phyloP scores from a whole-genome alignment of 2,113 vertebrate genomes.

The Leuciscus idus region DNA sequence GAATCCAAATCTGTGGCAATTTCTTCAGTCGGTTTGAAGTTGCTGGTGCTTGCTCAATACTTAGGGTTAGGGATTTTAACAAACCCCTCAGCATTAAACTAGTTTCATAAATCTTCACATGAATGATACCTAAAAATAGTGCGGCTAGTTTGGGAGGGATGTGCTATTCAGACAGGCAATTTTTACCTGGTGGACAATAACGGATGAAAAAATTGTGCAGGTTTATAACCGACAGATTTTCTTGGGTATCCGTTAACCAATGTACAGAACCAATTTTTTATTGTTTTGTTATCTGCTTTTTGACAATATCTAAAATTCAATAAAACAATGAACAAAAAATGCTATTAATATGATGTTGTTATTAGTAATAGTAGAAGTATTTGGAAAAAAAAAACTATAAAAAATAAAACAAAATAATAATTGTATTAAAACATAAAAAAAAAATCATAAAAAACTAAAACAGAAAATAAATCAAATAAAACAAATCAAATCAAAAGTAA shows the following conservation, averaged over 20 bases:
- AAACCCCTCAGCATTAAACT: neutral
- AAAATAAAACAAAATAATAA: too few species aligned
- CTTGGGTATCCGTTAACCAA: neutral
- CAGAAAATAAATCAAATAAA: too few species aligned
- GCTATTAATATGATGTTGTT: neutral
- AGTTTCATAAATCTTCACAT: neutral
- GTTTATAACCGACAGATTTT: neutral
- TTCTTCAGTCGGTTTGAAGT: neutral
- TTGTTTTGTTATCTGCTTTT: neutral
- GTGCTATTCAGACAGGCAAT: neutral
- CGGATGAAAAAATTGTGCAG: neutral
- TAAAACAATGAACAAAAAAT: neutral
- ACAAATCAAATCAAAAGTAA: too few species aligned
- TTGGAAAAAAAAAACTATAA: too few species aligned
- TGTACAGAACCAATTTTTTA: neutral
- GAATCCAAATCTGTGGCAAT: conserved; percentile 4
- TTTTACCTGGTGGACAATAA: neutral
- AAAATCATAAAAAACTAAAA: too few species aligned
- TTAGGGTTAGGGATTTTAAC: neutral
- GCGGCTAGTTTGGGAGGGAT: neutral
- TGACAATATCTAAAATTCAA: neutral
- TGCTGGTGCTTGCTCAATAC: neutral
- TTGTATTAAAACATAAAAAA: too few species aligned
- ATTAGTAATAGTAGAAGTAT: neutral
- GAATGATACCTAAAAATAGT: neutral